Evolutionary conservation across 1,140 invertebrate genomes (phyloP).

Genomic region (Drosophila insularis): DNA sequence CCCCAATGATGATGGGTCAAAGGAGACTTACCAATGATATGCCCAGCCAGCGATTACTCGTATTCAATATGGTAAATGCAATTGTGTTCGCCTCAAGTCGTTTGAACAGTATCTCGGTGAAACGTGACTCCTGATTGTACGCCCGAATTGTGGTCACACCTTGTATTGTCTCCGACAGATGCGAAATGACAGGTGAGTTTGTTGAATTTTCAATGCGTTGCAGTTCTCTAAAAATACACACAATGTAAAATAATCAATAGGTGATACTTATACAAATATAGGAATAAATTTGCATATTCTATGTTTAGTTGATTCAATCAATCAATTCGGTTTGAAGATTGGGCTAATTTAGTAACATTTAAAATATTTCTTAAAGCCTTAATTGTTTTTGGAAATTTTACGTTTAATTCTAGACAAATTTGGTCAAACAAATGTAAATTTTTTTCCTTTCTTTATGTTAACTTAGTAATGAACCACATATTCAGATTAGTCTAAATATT

Average conservation of each 20-base stretch:
- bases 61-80: slow-evolving; percentile 90
- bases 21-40: slow-evolving; percentile 87
- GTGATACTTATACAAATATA: neutral
- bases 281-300: no score
- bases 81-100: slow-evolving; percentile 89
- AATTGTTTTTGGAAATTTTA: no score
- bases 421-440: no score
- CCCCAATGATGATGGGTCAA: slow-evolving; percentile 8
- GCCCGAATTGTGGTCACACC: slow-evolving; percentile 89
- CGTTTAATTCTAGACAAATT: no score
- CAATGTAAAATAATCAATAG: neutral
- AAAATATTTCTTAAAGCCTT: no score
- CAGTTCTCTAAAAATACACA: slow-evolving; percentile 84
- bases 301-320: no score
- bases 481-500: no score
- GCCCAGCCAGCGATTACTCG: slow-evolving; percentile 92
- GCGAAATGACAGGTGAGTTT: slow-evolving; percentile 88
- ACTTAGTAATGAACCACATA: no score
- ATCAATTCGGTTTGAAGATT: no score
- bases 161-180: slow-evolving; percentile 88
- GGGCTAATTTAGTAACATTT: no score
- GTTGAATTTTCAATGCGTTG: slow-evolving; percentile 88
- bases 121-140: slow-evolving; percentile 86
- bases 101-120: slow-evolving; percentile 86
- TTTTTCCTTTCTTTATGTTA: no score